These are phyloP conservation scores for Ricordea florida DNA, from an alignment of 92 coral and sea anemone species.

Conservation along the genomic window DNA sequence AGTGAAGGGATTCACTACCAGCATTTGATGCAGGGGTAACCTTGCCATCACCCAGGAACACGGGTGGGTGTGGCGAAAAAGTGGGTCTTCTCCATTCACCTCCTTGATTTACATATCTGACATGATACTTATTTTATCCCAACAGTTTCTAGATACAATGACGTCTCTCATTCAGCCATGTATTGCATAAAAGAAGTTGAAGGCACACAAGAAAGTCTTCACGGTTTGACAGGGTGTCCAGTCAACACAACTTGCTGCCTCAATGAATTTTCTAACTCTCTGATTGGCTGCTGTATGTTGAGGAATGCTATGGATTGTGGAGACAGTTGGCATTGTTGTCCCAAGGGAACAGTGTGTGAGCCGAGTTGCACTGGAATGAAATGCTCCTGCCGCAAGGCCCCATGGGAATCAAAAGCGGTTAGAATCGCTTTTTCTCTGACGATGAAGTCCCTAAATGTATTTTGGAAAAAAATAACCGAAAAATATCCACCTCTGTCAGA, in stretches of 20 bases:
- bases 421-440: conserved; percentile 48
- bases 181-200: conserved; percentile 1
- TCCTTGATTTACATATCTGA: no score
- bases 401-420: conserved; percentile 64
- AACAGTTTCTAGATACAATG: background rate
- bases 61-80: no score
- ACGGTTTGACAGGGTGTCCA: conserved; percentile 61
- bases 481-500: background rate
- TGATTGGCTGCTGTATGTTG: conserved; percentile 70
- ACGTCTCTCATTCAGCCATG: background rate
- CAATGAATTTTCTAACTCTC: conserved; percentile 46
- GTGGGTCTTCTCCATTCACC: no score
- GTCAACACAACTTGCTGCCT: conserved; percentile 56
- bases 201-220: background rate
- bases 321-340: conserved; percentile 81
- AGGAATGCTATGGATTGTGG: conserved; percentile 70
- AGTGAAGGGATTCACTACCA: no score
- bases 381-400: conserved; percentile 68
- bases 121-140: no score
- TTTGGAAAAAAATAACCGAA: conserved; percentile 36
- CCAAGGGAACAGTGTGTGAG: conserved; percentile 68
- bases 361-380: conserved; percentile 43
- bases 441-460: conserved; percentile 44
- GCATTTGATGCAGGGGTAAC: no score
- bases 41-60: no score